These are phyloP conservation scores for Marmota monax DNA, from an alignment of 2,113 vertebrate species.

Conservation along the genomic window DNA sequence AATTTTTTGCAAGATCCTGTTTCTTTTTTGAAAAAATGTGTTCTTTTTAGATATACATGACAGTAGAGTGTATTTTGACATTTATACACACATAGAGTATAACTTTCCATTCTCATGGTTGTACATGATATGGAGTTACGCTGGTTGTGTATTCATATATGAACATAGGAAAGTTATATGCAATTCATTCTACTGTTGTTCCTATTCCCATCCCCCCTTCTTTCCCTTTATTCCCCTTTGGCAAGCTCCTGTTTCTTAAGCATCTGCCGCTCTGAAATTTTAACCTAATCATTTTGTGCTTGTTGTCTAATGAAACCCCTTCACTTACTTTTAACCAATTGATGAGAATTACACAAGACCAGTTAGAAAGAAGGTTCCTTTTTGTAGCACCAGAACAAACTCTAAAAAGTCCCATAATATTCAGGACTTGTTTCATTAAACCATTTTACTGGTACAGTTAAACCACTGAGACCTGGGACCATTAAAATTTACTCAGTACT, in stretches of 20 bases:
- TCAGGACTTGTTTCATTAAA: slow-evolving; percentile 88
- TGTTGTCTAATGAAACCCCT: slow-evolving; percentile 83
- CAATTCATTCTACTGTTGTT: no score
- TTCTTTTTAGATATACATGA: no score
- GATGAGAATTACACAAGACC: slow-evolving; percentile 80
- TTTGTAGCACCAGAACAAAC: slow-evolving; percentile 84
- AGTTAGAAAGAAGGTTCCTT: slow-evolving; percentile 84
- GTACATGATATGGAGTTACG: no score
- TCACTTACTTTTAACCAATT: slow-evolving; percentile 77
- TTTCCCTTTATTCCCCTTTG: not conserved
- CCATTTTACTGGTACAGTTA: slow-evolving; percentile 86
- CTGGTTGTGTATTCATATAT: no score
- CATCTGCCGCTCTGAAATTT: slow-evolving; percentile 78
- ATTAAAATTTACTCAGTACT: slow-evolving; percentile 88
- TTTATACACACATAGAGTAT: no score
- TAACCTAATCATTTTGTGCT: slow-evolving; percentile 82
- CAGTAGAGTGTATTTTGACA: no score
- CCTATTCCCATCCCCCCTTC: no score
- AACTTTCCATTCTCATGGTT: no score
- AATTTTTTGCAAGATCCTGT: not conserved
- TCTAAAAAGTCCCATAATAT: slow-evolving; percentile 86
- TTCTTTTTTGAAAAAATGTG: not conserved
- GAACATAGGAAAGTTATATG: no score
- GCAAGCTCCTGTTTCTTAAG: slow-evolving; percentile 76
- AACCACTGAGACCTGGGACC: slow-evolving; percentile 87